Percentiles rank a stretch among this genome's conserved stretches.
Evolutionary conservation across 2,888 invertebrate genomes (phyloP).

Genomic region (Bombylius major): DNA sequence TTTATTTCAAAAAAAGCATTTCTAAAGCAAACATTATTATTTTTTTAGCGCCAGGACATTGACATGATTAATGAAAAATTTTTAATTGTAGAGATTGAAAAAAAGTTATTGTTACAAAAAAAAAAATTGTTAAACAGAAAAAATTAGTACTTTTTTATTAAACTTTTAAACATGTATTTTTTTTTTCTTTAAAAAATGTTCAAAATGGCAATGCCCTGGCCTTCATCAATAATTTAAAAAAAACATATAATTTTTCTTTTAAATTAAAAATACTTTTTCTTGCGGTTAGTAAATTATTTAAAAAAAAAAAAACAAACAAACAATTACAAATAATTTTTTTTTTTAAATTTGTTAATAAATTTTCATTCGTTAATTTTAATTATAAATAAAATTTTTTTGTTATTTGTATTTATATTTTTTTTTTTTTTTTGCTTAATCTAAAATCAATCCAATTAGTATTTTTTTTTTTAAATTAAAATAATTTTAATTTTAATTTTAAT

Average conservation of each 20-base stretch:
- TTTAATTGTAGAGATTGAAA: neutral
- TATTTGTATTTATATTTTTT: too few species aligned
- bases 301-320: neutral
- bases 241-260: too few species aligned
- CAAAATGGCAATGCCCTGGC: slow-evolving; percentile 82
- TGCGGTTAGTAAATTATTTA: neutral
- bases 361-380: too few species aligned
- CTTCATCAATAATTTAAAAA: slow-evolving; percentile 30
- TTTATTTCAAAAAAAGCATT: neutral
- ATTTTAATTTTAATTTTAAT: slow-evolving; percentile 2
- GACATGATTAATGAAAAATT: slow-evolving; percentile 30
- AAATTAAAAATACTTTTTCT: too few species aligned
- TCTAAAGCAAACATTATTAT: too few species aligned
- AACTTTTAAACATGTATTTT: too few species aligned
- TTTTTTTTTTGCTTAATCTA: too few species aligned
- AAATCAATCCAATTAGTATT: too few species aligned
- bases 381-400: too few species aligned
- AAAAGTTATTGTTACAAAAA: neutral
- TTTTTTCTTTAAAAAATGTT: too few species aligned
- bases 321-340: neutral
- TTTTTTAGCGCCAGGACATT: slow-evolving; percentile 48
- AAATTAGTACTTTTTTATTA: neutral
- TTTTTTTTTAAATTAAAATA: too few species aligned
- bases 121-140: neutral
- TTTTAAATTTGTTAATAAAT: neutral